These are phyloP conservation scores for Danio jaintianensis DNA, from an alignment of 2,797 vertebrate species.

Conservation along the genomic window DNA sequence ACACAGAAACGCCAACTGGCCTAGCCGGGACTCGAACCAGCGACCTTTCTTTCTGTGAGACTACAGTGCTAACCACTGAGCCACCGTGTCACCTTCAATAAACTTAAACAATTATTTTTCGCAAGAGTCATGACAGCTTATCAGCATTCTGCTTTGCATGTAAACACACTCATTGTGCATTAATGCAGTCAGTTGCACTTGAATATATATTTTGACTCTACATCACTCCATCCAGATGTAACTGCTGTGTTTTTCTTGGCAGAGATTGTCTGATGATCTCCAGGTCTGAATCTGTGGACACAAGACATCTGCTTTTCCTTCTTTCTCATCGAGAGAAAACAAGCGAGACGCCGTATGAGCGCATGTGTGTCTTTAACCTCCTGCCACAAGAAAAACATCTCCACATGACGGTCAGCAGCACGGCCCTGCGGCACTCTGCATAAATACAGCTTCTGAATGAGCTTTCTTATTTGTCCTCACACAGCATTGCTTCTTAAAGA, in stretches of 20 bases:
- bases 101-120: too few species aligned
- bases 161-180: not conserved
- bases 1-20: too few species aligned
- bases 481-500: not conserved
- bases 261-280: not conserved
- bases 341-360: constrained; percentile 19
- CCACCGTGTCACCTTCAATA: too few species aligned
- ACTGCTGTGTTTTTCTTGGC: constrained; percentile 22
- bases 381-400: constrained; percentile 43
- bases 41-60: too few species aligned
- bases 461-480: not conserved
- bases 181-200: not conserved
- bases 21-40: too few species aligned
- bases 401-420: constrained; percentile 16
- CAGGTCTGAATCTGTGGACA: constrained; percentile 25
- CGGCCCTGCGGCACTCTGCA: not conserved
- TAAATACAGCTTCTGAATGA: not conserved
- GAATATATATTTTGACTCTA: not conserved
- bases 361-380: constrained; percentile 44
- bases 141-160: not conserved
- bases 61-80: too few species aligned
- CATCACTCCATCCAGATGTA: not conserved
- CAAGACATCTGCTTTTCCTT: constrained; percentile 41
- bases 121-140: not conserved
- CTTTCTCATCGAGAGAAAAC: constrained; percentile 43